Base-by-base conservation (phyloP, 2,888 invertebrate species). In the Drosophila nr. fundita region DNA sequence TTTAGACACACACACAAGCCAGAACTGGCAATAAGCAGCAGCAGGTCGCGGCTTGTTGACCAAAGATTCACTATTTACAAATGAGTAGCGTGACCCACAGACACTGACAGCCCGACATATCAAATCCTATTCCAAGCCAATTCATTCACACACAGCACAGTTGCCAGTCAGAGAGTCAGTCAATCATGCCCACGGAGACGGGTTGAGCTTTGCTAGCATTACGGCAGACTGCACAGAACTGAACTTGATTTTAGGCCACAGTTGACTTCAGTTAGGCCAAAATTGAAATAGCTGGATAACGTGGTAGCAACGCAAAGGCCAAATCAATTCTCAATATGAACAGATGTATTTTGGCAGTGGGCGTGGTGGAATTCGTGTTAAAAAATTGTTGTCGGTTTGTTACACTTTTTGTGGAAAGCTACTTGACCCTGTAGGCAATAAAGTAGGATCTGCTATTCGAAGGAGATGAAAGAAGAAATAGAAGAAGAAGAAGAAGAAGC, bases 341-440 rank as follows among this genome's bases (percentile, higher is more conserved):
- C 18, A 45, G 66, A 42, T 49, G 55, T 63, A 61, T 40, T 18
- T 48, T 18, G n/a, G 53, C 34, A 30, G 34, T 15, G 65, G 63
- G 60, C 58, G 67, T 57, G 54, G 67, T 50, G 49, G 67, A 65
- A 68, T 54, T 62, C 64, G 50, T 55, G 70, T 82, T 68, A 75
- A 86, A 75, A 80, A 89, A 89, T 83, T 89, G 80, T 82, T 82
- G 74, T 83, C 74, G 72, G 70, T 76, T 84, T 71, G 84, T 75
- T 81, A 76, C 73, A 74, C 76, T 76, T 67, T 66, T 79, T 69
- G 48, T 68, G 72, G 58, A 58, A 62, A 67, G 73, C 65, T 67
- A 77, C 84, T 87, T 87, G 85, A 89, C 89, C 85, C 89, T 73
- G 76, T 87, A 89, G 87, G 73, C 75, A 80, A 76, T 53, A 65